Conservation (phyloP, 2,888 invertebrate genomes). For the Drosophila multiciliata region DNA sequence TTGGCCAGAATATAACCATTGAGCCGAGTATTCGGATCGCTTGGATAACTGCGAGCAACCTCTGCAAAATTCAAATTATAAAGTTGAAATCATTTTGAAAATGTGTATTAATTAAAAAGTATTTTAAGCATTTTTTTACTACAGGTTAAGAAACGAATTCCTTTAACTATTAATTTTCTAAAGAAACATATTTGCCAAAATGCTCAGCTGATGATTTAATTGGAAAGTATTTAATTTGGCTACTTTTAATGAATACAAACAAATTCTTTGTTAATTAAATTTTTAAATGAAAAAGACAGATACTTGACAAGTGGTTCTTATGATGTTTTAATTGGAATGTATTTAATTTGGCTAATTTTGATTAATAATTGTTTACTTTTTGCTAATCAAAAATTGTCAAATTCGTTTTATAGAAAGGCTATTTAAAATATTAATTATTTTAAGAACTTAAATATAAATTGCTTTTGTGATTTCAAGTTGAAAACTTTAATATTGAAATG, state of each 20-base stretch:
- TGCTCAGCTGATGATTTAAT: neutral
- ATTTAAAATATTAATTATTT: neutral
- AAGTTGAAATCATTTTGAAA: neutral
- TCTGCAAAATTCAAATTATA: slow-evolving; percentile 83
- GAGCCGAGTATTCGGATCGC: slow-evolving; percentile 90
- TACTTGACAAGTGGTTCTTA: neutral
- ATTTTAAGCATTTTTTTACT: neutral
- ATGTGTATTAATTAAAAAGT: neutral
- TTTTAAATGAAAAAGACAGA: neutral
- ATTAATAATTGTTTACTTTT: neutral
- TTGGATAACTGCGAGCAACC: slow-evolving; percentile 90
- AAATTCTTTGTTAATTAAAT: neutral
- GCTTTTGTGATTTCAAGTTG: neutral
- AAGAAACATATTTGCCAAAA: neutral
- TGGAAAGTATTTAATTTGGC: neutral
- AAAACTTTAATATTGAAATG: neutral
- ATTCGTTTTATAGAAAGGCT: neutral
- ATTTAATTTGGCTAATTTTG: neutral
- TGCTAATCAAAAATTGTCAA: neutral
- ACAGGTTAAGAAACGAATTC: neutral
- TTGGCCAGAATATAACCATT: slow-evolving; percentile 91
- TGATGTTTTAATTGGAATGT: neutral
- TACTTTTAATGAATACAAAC: neutral
- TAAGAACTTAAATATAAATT: neutral
- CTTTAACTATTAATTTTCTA: neutral